Evolutionary conservation across 2,888 invertebrate genomes (phyloP).

Genomic region (Julus scandinavius): DNA sequence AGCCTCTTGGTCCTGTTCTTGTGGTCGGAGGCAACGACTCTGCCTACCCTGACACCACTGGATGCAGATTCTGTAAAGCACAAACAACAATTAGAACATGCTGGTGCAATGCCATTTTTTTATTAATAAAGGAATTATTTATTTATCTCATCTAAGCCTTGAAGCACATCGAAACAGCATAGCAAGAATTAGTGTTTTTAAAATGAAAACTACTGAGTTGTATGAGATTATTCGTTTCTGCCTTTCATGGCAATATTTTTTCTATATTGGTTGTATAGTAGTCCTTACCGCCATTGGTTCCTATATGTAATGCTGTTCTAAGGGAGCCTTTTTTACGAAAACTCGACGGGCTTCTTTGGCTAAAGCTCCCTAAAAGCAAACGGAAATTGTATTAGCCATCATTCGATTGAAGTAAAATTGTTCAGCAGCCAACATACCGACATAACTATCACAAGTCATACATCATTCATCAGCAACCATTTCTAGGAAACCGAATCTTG

Average conservation of each 20-base stretch:
- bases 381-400: neutral
- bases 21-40: neutral
- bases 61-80: slow-evolving; percentile 23
- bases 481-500: slow-evolving; percentile 34
- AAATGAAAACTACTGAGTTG: too few species aligned
- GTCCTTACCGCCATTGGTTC: slow-evolving; percentile 44
- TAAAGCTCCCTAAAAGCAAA: slow-evolving; percentile 54
- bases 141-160: too few species aligned
- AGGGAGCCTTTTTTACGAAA: slow-evolving; percentile 44
- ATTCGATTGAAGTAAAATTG: neutral
- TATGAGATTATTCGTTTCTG: too few species aligned
- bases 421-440: slow-evolving; percentile 20
- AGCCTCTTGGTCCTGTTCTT: slow-evolving; percentile 43
- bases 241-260: too few species aligned
- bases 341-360: slow-evolving; percentile 52
- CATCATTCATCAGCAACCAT: slow-evolving; percentile 39
- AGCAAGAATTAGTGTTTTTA: too few species aligned
- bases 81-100: neutral
- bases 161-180: too few species aligned
- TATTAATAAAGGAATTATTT: too few species aligned
- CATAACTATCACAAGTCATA: slow-evolving; percentile 11
- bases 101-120: too few species aligned
- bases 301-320: slow-evolving; percentile 33
- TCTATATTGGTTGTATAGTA: neutral
- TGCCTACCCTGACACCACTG: neutral